Evolutionary conservation across 2,888 invertebrate species (phyloP), one percentile per base, ranked within the genome.

Genomic region (Tholera decimalis): DNA sequence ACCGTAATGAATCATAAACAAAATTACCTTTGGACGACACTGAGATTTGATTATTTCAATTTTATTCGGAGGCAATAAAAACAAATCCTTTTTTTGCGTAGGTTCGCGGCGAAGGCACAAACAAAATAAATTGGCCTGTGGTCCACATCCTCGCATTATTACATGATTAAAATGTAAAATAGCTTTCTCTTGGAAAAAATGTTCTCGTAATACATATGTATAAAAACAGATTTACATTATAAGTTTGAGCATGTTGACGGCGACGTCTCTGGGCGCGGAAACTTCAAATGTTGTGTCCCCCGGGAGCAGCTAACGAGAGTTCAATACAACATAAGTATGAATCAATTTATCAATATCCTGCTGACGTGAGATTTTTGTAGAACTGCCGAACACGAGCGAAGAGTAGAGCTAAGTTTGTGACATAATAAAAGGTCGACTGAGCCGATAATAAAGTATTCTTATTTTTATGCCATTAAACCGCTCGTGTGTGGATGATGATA

Each of bases 281-380:
- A 78, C 68, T 84, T 79, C 61, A 51, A 63, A 54, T 71, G 72
- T 63, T 70, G 79, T 73, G 56, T 51, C 68, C 49, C 56, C 61
- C 39, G 24, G 58, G 50, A 39, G 44, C 44, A 20, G 61, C 82
- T 85, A 85, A 86, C 83, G 85, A 84, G 75, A 78, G 46, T 86
- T 83, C 78, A 72, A 85, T 85, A 79, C 63, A 76, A 82, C 73
- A 73, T 77, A 73, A 83, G 77, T 78, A 74, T 62, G 74, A 71
- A 82, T 82, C 82, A 82, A 85, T 85, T 84, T 83, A 83, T 84
- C 83, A 83, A 84, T 73, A 79, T 78, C 67, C 39, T 69, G 74
- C 57, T 77, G 78, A 51, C 79, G 69, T 54, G 60, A 60, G 74
- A 79, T 70, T 58, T 64, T 56, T 59, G 58, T 49, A 46, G 77